A percentile compares a stretch with the other conserved stretches of the same genome.
Evolutionary conservation across 1,140 invertebrate genomes (phyloP).

Genomic region (Cataglyphis hispanica): DNA sequence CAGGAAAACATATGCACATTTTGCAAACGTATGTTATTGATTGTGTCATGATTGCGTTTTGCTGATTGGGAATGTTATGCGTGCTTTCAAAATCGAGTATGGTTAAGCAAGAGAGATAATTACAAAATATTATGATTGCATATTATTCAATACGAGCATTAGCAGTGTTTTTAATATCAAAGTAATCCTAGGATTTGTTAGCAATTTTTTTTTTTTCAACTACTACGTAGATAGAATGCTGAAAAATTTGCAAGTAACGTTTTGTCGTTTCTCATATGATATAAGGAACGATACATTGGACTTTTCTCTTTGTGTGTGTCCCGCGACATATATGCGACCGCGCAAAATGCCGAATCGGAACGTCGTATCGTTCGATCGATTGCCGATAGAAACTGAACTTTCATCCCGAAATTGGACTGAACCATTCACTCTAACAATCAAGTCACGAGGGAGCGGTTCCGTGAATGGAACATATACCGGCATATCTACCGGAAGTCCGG

Average conservation of each 20-base stretch:
- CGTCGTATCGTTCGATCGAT: constrained; percentile 28
- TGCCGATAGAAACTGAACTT: constrained; percentile 62
- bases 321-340: neutral
- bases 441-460: constrained; percentile 73
- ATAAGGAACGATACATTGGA: neutral
- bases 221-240: neutral
- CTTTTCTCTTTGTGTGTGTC: neutral
- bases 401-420: constrained; percentile 71
- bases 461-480: constrained; percentile 80
- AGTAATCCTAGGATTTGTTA: constrained; percentile 8
- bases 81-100: neutral
- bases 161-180: neutral
- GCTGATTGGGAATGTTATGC: constrained; percentile 15
- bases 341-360: constrained; percentile 52
- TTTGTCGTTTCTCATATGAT: neutral
- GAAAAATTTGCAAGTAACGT: neutral
- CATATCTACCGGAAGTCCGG: constrained; percentile 86
- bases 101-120: constrained; percentile 18
- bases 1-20: constrained; percentile 46
- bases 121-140: neutral
- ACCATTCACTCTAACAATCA: constrained; percentile 69
- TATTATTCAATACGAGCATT: neutral
- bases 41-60: constrained; percentile 68
- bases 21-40: constrained; percentile 35
- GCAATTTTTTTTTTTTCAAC: constrained; percentile 10